phyloP scores from a whole-genome alignment of 2,113 vertebrate species.

The Nanger granti region DNA sequence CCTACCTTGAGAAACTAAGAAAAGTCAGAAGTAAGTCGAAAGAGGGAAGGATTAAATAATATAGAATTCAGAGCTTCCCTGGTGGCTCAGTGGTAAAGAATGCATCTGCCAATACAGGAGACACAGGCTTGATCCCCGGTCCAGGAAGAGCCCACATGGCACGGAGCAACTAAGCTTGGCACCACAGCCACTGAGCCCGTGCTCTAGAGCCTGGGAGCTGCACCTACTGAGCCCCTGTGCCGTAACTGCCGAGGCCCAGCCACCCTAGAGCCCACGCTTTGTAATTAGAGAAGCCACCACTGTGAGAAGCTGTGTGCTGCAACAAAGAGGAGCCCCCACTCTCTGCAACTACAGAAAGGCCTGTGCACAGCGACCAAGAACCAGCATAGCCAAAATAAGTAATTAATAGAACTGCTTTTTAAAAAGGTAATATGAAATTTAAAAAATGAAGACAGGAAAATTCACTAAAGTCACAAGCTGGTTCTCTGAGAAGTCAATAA shows the following conservation, averaged over 20 bases:
- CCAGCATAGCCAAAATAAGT: not conserved
- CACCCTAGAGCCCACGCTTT: not conserved
- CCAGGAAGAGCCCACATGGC: not conserved
- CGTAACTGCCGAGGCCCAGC: not conserved
- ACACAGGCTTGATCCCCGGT: not conserved
- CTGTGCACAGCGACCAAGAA: not conserved
- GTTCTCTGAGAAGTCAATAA: not conserved
- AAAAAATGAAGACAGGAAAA: not conserved
- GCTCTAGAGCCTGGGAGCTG: not conserved
- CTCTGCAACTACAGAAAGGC: not conserved
- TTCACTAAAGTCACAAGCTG: not conserved
- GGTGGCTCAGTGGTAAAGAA: not conserved
- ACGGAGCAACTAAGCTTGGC: not conserved
- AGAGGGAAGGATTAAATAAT: not conserved
- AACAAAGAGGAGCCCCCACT: not conserved
- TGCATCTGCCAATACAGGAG: not conserved
- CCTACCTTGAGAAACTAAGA: not conserved
- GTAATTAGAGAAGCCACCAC: not conserved
- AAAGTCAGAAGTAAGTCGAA: not conserved
- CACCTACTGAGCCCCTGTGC: not conserved
- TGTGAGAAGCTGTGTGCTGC: not conserved
- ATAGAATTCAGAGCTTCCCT: not conserved
- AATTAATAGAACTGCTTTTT: not conserved
- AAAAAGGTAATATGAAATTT: not conserved
- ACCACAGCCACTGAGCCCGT: not conserved